Percentiles rank a stretch among this genome's conserved stretches.
These are phyloP conservation scores for Pygoscelis adeliae DNA, from an alignment of 2,113 vertebrate species.

Conservation along the genomic window DNA sequence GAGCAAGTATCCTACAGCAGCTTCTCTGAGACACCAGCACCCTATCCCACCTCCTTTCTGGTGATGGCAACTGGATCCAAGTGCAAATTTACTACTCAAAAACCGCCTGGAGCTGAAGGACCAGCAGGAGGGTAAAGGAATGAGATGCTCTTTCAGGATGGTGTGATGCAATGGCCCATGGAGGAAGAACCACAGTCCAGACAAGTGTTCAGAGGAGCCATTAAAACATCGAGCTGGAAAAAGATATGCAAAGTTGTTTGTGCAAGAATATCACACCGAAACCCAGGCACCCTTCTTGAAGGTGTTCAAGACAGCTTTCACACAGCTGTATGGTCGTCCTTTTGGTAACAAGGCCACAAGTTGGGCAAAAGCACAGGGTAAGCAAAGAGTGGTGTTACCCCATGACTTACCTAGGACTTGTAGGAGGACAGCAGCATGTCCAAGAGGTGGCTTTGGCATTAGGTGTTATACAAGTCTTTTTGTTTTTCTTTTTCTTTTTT, in stretches of 20 bases:
- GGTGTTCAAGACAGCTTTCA: neutral
- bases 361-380: neutral
- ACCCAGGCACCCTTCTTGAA: neutral
- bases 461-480: neutral
- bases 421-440: neutral
- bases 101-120: neutral
- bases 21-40: neutral
- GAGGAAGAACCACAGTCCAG: neutral
- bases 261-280: neutral
- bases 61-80: neutral
- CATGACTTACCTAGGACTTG: neutral
- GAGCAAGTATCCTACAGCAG: neutral
- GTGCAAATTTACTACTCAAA: neutral
- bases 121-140: neutral
- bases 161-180: no score
- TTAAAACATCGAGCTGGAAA: neutral
- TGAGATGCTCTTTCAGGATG: neutral
- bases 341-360: fast-evolving
- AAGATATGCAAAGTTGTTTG: neutral
- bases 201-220: neutral
- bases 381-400: neutral
- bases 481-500: neutral
- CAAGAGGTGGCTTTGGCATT: neutral
- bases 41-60: neutral
- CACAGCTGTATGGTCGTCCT: neutral